Percentiles rank a stretch among this genome's conserved stretches.
Evolutionary conservation across 2,888 invertebrate species (phyloP).

Genomic region (Mayetiola destructor): DNA sequence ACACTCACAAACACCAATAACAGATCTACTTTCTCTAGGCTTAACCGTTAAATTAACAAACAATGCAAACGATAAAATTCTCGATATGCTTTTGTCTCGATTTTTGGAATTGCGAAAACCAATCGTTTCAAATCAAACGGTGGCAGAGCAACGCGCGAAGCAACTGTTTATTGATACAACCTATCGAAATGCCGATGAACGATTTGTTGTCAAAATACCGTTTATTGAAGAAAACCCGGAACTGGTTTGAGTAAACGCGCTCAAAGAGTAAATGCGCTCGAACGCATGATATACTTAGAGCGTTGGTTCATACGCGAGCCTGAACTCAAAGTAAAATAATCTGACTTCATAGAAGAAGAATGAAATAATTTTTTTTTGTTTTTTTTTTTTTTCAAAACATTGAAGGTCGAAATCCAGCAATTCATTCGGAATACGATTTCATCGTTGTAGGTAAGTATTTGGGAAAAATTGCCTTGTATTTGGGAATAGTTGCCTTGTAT

Average conservation of each 20-base stretch:
- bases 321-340: neutral
- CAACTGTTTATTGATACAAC: neutral
- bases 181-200: neutral
- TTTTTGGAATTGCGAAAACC: too few relatives aligned
- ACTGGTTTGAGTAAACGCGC: too few relatives aligned
- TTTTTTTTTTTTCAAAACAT: neutral
- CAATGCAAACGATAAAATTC: too few relatives aligned
- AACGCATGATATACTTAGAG: neutral
- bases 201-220: neutral
- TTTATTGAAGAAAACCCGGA: neutral
- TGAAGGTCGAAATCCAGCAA: slow-evolving; percentile 2
- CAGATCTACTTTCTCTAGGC: too few relatives aligned
- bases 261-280: neutral
- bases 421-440: slow-evolving; percentile 7
- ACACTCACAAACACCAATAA: neutral
- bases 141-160: neutral
- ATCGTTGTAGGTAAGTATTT: too few relatives aligned
- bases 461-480: too few relatives aligned
- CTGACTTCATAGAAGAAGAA: neutral
- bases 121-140: too few relatives aligned
- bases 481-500: too few relatives aligned
- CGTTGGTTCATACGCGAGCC: neutral
- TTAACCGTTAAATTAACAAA: too few relatives aligned
- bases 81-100: too few relatives aligned
- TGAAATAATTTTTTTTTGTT: neutral